A percentile compares a stretch with the other conserved stretches of the same genome.
These are phyloP conservation scores for Mesochorus sp. DNA, from an alignment of 2,888 invertebrate species.

Conservation along the genomic window DNA sequence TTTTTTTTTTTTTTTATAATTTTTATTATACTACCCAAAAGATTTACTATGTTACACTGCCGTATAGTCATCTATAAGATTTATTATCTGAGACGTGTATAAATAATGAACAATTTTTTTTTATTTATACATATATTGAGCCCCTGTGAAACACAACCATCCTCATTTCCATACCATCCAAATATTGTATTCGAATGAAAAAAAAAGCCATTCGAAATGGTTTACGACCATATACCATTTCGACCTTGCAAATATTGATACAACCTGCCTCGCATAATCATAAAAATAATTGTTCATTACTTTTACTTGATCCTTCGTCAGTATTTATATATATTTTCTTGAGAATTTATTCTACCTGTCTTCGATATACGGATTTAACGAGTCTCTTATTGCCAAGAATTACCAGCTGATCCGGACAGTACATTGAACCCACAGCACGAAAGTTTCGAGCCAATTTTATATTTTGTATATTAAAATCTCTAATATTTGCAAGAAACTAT, in stretches of 20 bases:
- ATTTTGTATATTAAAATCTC: neutral
- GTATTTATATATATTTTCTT: neutral
- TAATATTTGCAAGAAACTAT: neutral
- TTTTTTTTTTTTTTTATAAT: neutral
- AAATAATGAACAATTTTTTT: neutral
- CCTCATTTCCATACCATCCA: neutral
- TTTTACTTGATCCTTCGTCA: neutral
- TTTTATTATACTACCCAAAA: constrained; percentile 7
- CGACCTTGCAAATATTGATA: too few relatives aligned
- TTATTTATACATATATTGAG: neutral
- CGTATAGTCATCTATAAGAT: neutral
- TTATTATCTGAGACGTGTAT: neutral
- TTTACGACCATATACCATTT: too few relatives aligned
- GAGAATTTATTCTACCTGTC: neutral
- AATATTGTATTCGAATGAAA: neutral
- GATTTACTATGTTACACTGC: neutral
- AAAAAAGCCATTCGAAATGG: too few relatives aligned
- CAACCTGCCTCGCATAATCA: too few relatives aligned
- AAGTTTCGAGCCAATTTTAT: too few relatives aligned
- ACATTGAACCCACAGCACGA: neutral
- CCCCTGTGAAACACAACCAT: too few relatives aligned
- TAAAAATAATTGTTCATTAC: too few relatives aligned
- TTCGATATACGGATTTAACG: neutral
- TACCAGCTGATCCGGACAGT: constrained; percentile 10
- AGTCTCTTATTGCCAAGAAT: neutral